A percentile compares a stretch with the other conserved stretches of the same genome.
phyloP scores from a whole-genome alignment of 2,888 invertebrate species.

The Selenia dentaria region DNA sequence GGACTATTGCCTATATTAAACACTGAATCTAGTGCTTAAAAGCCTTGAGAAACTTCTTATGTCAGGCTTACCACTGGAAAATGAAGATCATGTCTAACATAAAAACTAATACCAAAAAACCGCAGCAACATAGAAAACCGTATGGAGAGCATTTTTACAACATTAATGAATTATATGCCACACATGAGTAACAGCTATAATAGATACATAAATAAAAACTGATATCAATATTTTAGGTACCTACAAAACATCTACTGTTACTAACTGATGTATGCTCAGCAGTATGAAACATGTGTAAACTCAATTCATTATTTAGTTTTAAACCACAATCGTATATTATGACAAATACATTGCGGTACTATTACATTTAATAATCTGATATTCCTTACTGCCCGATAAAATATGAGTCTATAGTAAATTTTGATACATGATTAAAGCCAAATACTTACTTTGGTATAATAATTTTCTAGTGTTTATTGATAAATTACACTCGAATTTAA shows the following conservation, averaged over 20 bases:
- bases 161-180: too few species aligned
- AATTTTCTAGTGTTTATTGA: slow-evolving; percentile 42
- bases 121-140: too few species aligned
- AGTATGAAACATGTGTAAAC: slow-evolving; percentile 21
- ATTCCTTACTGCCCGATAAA: slow-evolving; percentile 20
- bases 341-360: background rate
- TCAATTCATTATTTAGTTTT: slow-evolving; percentile 9
- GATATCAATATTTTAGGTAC: slow-evolving; percentile 21
- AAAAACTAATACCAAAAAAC: too few species aligned
- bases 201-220: slow-evolving; percentile 2
- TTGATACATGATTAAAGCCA: slow-evolving; percentile 57
- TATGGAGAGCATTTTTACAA: too few species aligned
- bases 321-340: slow-evolving; percentile 4
- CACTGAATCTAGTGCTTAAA: too few species aligned
- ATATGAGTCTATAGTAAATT: slow-evolving; percentile 42
- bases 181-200: too few species aligned
- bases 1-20: too few species aligned
- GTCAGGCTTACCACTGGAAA: too few species aligned
- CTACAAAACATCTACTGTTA: slow-evolving; percentile 35
- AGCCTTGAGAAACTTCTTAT: too few species aligned
- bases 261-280: slow-evolving; percentile 32
- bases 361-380: background rate
- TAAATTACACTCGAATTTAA: slow-evolving; percentile 45
- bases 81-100: too few species aligned
- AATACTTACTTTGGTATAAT: slow-evolving; percentile 61